Conservation (phyloP, 2,113 vertebrate genomes). For the Falco punctatus region DNA sequence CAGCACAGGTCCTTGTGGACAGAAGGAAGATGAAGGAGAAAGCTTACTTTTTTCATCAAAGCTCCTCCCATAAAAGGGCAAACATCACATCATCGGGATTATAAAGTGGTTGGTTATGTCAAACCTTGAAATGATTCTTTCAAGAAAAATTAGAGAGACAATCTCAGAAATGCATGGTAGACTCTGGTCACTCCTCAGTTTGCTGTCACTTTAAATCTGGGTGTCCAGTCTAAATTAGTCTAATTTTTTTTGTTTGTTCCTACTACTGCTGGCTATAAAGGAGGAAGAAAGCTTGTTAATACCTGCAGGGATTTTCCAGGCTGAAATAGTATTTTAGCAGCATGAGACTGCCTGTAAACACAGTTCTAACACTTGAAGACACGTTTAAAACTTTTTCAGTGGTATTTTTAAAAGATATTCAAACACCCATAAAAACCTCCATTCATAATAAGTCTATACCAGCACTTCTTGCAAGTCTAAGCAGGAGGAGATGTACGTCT, state of each 20-base stretch:
- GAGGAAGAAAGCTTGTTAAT: neutral
- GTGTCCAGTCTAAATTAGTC: neutral
- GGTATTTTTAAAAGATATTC: neutral
- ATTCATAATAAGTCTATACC: neutral
- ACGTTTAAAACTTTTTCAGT: neutral
- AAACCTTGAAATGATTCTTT: neutral
- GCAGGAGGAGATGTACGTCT: neutral
- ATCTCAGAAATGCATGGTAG: neutral
- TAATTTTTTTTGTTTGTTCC: neutral
- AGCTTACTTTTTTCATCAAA: neutral
- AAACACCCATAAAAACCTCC: neutral
- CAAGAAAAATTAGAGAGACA: neutral
- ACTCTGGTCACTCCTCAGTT: neutral
- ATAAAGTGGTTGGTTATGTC: neutral
- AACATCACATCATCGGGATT: neutral
- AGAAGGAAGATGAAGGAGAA: neutral
- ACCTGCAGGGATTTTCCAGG: neutral
- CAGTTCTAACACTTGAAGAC: constrained; percentile 5
- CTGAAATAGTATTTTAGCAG: constrained; percentile 25
- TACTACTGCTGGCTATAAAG: neutral
- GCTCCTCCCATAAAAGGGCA: neutral
- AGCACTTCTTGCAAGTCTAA: neutral
- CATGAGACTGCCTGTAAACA: constrained; percentile 16
- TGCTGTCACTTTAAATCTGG: neutral
- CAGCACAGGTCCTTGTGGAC: neutral